Evolutionary conservation across 2,888 invertebrate genomes (phyloP), one percentile per base, ranked within the genome.

Genomic region (Scaptomyza polygonia): DNA sequence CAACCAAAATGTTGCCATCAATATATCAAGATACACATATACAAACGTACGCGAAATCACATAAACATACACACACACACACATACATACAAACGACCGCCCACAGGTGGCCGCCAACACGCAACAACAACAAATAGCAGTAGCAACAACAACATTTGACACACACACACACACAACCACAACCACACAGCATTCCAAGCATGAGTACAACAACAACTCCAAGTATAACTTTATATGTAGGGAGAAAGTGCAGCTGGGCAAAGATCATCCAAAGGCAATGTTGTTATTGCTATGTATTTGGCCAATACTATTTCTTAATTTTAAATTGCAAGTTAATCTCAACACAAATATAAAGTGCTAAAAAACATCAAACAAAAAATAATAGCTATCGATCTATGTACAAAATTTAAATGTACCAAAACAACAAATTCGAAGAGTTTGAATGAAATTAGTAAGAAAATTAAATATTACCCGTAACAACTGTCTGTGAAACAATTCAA

Each of bases 101-200:
- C 73, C 75, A 74, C 73, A 75, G 75, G 58, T 63, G 75, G 71
- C 71, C 71, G 67, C 67, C 73, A 75, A 73, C 74, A 74, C 73
- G 51, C 68, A 53, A 36, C 58, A 55, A 47, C 63, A 21, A 25
- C 25, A 25, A 25, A 25, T 25, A 25, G 5, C 48, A 34, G 12
- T 42, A 61, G 45, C 48, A 52, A 14, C 36, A 58, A 30, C 36
- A 27, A 25, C 44, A 18, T 9, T 32, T 44, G 62, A 21, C 61
- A 63, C 29, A 63, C 43, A 44, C 34, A 44, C 58, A 49, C 12
- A 5, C 58, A 52, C 29, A 63, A 36, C 39, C 34, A 44, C 58
- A 49, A 9, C 5, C 58, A 52, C 11, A 18, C 42, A 54, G 11
- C 25, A 39, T 39, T 16, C 14, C 18, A 52, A 53, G 43, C 29